These are phyloP conservation scores for Drosophila punjabiensis DNA, from an alignment of 1,140 invertebrate species.

Conservation along the genomic window DNA sequence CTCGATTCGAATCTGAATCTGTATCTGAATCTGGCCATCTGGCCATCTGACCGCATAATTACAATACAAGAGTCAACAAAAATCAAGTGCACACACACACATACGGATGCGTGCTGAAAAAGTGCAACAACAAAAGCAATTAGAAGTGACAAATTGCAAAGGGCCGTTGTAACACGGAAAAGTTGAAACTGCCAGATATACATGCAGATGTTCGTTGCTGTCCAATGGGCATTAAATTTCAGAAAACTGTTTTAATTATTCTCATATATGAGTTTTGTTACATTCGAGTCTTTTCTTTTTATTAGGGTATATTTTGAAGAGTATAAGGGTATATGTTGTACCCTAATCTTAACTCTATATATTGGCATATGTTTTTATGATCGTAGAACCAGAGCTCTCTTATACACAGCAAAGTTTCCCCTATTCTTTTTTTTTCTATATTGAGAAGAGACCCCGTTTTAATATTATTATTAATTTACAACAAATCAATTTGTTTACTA, in stretches of 20 bases:
- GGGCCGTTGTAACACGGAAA: conserved; percentile 23
- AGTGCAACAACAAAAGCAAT: conserved; percentile 53
- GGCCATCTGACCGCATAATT: conserved; percentile 62
- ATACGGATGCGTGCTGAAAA: conserved; percentile 10
- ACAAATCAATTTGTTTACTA: too few species aligned
- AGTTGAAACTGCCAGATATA: conserved; percentile 27
- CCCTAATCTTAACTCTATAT: background rate
- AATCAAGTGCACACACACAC: conserved; percentile 59
- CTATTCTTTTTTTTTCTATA: too few species aligned
- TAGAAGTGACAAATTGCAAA: conserved; percentile 74
- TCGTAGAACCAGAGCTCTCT: background rate
- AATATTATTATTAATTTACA: too few species aligned
- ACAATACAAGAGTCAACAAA: conserved; percentile 66
- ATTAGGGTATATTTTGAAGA: background rate
- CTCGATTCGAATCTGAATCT: conserved; percentile 48
- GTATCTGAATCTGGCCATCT: conserved; percentile 30
- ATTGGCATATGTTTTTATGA: background rate
- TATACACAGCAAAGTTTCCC: background rate
- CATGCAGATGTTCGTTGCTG: conserved; percentile 28
- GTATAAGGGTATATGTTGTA: background rate
- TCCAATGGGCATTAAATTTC: conserved; percentile 53
- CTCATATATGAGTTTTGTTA: conserved; percentile 45
- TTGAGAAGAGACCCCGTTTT: too few species aligned
- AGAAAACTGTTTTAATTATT: conserved; percentile 68
- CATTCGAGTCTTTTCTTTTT: conserved; percentile 10